Evolutionary conservation across 2,797 vertebrate species (phyloP).

Genomic region (Jordanella pulchra): DNA sequence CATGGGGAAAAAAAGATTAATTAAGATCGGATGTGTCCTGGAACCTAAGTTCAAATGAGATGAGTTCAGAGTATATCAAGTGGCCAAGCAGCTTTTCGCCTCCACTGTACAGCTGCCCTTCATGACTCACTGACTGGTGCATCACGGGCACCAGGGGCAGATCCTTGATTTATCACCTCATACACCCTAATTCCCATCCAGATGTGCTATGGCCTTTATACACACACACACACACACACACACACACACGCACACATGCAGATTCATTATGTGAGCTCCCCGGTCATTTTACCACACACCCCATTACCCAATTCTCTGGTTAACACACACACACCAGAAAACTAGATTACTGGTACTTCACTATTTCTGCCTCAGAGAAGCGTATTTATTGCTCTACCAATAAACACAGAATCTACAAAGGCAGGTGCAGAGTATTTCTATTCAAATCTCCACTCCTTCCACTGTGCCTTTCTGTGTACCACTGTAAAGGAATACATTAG

Average conservation of each 20-base stretch:
- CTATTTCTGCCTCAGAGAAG: slow-evolving; percentile 54
- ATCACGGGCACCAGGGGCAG: slow-evolving; percentile 57
- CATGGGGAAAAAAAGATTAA: slow-evolving; percentile 12
- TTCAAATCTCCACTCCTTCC: slow-evolving; percentile 8
- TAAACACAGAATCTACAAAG: slow-evolving; percentile 15
- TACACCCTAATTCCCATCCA: slow-evolving; percentile 79
- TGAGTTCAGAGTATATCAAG: slow-evolving; percentile 46
- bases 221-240: slow-evolving; percentile 13
- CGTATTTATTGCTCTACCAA: slow-evolving; percentile 57
- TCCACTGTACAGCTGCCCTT: slow-evolving; percentile 74
- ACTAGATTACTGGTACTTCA: slow-evolving; percentile 63
- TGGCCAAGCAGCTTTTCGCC: slow-evolving; percentile 29
- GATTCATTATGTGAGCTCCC: slow-evolving; percentile 67
- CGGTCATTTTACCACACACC: slow-evolving; percentile 58
- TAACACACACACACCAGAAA: slow-evolving; percentile 52
- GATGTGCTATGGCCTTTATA: slow-evolving; percentile 76
- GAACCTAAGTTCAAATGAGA: slow-evolving; percentile 46
- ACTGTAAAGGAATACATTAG: slow-evolving; percentile 19
- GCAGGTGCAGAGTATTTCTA: slow-evolving; percentile 23
- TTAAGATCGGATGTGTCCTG: slow-evolving; percentile 12
- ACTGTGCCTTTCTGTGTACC: not conserved
- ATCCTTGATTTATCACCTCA: slow-evolving; percentile 79
- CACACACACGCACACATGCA: slow-evolving; percentile 41
- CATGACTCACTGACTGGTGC: slow-evolving; percentile 80
- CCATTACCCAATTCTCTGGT: slow-evolving; percentile 67